A percentile compares a stretch with the other conserved stretches of the same genome.
Conservation (phyloP, 2,113 vertebrate genomes). For the Corydoras maculifer region DNA sequence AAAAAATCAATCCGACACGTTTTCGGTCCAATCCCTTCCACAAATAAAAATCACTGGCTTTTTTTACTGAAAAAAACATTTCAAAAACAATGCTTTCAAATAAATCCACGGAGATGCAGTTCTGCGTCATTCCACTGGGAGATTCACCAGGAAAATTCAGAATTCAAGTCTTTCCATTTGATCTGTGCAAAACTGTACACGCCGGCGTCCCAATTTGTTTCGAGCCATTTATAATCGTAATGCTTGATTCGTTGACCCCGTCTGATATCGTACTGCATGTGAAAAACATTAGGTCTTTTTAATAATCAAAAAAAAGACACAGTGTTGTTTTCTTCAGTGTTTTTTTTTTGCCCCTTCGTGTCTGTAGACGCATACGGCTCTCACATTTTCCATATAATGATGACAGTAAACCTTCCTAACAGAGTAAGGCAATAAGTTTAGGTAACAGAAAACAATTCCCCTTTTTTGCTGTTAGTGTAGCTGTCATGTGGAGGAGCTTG, state of each 20-base stretch:
- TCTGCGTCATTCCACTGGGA: background rate
- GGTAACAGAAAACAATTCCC: conserved; percentile 43
- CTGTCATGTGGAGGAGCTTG: conserved; percentile 16
- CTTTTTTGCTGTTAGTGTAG: conserved; percentile 29
- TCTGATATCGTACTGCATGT: conserved; percentile 36
- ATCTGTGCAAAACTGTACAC: conserved; percentile 46
- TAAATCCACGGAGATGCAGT: conserved; percentile 38
- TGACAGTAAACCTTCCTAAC: conserved; percentile 44
- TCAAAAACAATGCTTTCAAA: conserved; percentile 38
- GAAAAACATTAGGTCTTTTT: conserved; percentile 40
- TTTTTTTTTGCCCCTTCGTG: conserved; percentile 32
- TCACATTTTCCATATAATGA: conserved; percentile 49
- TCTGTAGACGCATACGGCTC: conserved; percentile 46
- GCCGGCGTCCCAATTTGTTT: conserved; percentile 39
- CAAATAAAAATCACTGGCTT: conserved; percentile 34
- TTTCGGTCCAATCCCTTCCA: conserved; percentile 19
- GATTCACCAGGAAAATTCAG: conserved; percentile 41
- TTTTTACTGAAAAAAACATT: conserved; percentile 32
- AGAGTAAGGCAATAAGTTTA: conserved; percentile 58
- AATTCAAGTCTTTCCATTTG: conserved; percentile 42
- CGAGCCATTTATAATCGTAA: conserved; percentile 25
- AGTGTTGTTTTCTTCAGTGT: conserved; percentile 47
- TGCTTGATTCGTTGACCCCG: conserved; percentile 22
- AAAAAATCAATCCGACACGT: conserved; percentile 37
- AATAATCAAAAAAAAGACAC: conserved; percentile 46